Conservation (phyloP, 2,797 vertebrate species). For the Percopsis omiscomaycus region DNA sequence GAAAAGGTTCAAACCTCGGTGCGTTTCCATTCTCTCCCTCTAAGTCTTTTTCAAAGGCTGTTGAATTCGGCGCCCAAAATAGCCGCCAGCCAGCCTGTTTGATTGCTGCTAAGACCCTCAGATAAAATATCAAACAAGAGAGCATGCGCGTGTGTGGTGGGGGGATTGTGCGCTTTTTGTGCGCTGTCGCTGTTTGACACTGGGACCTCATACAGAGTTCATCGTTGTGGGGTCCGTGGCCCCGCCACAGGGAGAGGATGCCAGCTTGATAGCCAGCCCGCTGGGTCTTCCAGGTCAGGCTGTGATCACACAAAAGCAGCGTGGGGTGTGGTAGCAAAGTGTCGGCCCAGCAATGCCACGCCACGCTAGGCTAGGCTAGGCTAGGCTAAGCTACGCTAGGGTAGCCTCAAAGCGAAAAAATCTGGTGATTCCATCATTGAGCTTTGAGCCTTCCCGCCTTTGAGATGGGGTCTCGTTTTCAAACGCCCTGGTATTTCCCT, state of each 20-base stretch:
- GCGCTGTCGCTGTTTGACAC: slow-evolving; percentile 53
- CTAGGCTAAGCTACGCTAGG: slow-evolving; percentile 38
- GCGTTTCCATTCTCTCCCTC: slow-evolving; percentile 59
- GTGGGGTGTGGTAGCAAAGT: slow-evolving; percentile 51
- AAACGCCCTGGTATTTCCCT: slow-evolving; percentile 15
- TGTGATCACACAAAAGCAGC: slow-evolving; percentile 73
- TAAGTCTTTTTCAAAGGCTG: slow-evolving; percentile 71
- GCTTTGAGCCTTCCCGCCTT: neutral
- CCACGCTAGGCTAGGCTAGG: slow-evolving; percentile 42
- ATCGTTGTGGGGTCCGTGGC: slow-evolving; percentile 60
- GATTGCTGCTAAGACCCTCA: slow-evolving; percentile 71
- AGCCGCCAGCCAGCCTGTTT: slow-evolving; percentile 59
- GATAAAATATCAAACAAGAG: slow-evolving; percentile 76
- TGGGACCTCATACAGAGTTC: slow-evolving; percentile 60
- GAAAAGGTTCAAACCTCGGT: slow-evolving; percentile 62
- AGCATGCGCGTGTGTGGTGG: slow-evolving; percentile 30
- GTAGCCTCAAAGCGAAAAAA: slow-evolving; percentile 52
- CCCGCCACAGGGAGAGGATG: slow-evolving; percentile 33
- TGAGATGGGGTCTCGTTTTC: slow-evolving; percentile 24
- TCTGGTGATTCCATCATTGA: slow-evolving; percentile 17
- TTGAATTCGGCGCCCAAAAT: slow-evolving; percentile 65
- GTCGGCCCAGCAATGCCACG: slow-evolving; percentile 40
- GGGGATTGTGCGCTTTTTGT: slow-evolving; percentile 45
- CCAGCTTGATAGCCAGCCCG: slow-evolving; percentile 34
- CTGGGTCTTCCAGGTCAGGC: slow-evolving; percentile 44